Conservation (phyloP, 2,888 invertebrate species). For the Leptogaster cylindrica region DNA sequence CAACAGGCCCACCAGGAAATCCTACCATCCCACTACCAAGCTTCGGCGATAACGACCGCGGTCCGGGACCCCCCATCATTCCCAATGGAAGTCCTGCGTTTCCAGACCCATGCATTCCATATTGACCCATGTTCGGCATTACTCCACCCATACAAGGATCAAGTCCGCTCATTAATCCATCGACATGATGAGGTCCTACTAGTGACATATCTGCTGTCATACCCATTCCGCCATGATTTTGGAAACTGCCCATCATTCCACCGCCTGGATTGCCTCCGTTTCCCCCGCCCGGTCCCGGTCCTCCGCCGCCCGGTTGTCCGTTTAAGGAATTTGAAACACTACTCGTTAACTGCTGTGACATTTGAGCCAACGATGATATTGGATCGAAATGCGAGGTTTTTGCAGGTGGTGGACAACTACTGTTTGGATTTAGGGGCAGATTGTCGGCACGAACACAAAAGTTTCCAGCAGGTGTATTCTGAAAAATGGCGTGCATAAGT, state of each 20-base stretch:
- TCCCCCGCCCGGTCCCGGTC: conserved; percentile 57
- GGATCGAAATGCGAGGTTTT: conserved; percentile 85
- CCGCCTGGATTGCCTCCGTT: conserved; percentile 51
- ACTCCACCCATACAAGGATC: conserved; percentile 62
- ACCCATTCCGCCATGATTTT: conserved; percentile 44
- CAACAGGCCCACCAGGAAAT: conserved; percentile 64
- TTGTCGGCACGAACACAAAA: conserved; percentile 66
- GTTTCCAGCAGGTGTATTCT: conserved; percentile 47
- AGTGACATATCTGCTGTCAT: conserved; percentile 46
- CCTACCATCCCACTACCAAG: conserved; percentile 66
- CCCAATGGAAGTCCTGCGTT: conserved; percentile 59
- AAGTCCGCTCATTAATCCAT: conserved; percentile 53
- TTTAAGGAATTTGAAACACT: conserved; percentile 69
- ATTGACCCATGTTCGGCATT: conserved; percentile 60
- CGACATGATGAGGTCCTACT: conserved; percentile 52
- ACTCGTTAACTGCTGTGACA: conserved; percentile 90
- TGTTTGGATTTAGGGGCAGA: conserved; percentile 72
- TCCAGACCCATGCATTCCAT: conserved; percentile 51
- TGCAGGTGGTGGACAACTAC: conserved; percentile 64
- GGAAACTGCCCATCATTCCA: conserved; percentile 45
- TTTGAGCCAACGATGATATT: conserved; percentile 90
- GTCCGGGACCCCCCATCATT: conserved; percentile 61
- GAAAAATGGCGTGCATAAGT: conserved; percentile 1
- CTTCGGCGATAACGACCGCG: conserved; percentile 70
- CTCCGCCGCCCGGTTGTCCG: conserved; percentile 63